phyloP scores from a whole-genome alignment of 2,888 invertebrate genomes.

The Pyrrhosoma nymphula region DNA sequence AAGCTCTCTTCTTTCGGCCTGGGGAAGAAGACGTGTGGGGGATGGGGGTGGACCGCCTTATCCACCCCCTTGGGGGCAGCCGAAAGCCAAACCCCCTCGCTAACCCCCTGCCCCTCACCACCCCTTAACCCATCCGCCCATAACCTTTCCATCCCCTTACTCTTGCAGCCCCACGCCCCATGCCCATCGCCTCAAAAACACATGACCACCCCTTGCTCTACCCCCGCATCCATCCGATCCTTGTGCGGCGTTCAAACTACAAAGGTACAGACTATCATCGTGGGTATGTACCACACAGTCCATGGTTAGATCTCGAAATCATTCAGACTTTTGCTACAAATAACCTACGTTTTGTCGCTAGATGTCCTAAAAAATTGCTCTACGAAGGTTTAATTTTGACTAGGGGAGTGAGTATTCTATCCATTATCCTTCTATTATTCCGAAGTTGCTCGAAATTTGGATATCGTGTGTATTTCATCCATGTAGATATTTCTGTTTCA shows the following conservation, averaged over 20 bases:
- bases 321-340: too few relatives aligned
- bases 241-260: neutral
- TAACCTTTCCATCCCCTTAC: conserved; percentile 21
- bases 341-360: too few relatives aligned
- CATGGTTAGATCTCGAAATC: too few relatives aligned
- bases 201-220: neutral
- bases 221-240: neutral
- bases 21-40: neutral
- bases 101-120: neutral
- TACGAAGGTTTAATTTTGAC: too few relatives aligned
- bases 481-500: too few relatives aligned
- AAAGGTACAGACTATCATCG: too few relatives aligned
- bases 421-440: too few relatives aligned
- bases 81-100: neutral
- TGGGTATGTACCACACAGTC: too few relatives aligned
- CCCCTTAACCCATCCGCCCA: conserved; percentile 27
- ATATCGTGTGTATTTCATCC: too few relatives aligned
- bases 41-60: neutral
- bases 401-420: too few relatives aligned
- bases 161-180: neutral
- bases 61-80: conserved; percentile 34
- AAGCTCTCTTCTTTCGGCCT: conserved; percentile 39
- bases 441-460: too few relatives aligned
- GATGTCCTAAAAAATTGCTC: too few relatives aligned
- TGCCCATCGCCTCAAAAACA: neutral